Conservation (phyloP, 2,113 vertebrate genomes). For the Atrichornis clamosus region DNA sequence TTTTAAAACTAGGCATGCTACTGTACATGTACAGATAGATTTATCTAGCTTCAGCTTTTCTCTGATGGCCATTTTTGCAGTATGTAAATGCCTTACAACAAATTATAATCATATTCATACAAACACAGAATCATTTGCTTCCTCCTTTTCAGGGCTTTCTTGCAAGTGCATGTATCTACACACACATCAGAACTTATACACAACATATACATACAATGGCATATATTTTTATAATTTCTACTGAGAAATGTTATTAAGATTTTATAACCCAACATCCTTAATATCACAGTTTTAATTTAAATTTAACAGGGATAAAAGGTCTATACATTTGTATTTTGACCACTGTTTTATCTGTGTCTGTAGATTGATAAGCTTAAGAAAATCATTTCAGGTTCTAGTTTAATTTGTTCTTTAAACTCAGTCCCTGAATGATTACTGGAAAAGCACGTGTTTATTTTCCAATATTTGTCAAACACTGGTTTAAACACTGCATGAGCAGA, state of each 20-base stretch:
- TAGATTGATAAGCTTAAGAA: background rate
- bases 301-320: background rate
- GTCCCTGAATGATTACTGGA: background rate
- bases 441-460: background rate
- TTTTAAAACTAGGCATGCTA: background rate
- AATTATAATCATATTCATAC: background rate
- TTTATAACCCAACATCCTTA: background rate
- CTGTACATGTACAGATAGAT: background rate
- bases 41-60: slow-evolving; percentile 1
- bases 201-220: background rate
- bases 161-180: background rate
- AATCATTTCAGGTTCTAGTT: background rate
- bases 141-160: background rate
- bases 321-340: background rate
- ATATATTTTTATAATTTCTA: background rate
- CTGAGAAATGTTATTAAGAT: background rate
- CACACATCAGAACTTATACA: background rate
- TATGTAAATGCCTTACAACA: background rate
- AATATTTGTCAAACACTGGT: background rate
- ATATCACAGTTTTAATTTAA: background rate
- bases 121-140: background rate
- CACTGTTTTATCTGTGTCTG: background rate
- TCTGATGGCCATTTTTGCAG: background rate
- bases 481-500: background rate
- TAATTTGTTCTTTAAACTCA: background rate